These are phyloP conservation scores for Tachystola acroxantha DNA, from an alignment of 2,888 invertebrate genomes.

Conservation along the genomic window DNA sequence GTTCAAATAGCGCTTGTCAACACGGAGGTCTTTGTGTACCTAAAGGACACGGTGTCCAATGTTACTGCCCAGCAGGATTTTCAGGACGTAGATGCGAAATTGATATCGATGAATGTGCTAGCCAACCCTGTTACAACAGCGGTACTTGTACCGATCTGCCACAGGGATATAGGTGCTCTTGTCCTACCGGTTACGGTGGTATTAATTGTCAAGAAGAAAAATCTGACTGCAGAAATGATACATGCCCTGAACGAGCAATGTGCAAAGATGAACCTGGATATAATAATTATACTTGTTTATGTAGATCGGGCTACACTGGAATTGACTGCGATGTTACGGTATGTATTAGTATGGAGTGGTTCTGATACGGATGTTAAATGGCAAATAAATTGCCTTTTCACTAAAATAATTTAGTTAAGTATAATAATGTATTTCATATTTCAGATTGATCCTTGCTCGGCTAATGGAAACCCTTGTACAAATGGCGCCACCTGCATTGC, in stretches of 20 bases:
- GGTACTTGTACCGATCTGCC: slow-evolving; percentile 95
- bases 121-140: slow-evolving; percentile 95
- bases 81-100: slow-evolving; percentile 95
- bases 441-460: slow-evolving; percentile 92
- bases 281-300: slow-evolving; percentile 94
- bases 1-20: slow-evolving; percentile 92
- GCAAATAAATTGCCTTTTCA: background rate
- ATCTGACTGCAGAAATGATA: slow-evolving; percentile 91
- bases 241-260: slow-evolving; percentile 97
- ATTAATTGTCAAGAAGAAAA: slow-evolving; percentile 96
- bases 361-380: too few relatives aligned
- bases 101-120: slow-evolving; percentile 96
- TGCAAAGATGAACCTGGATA: slow-evolving; percentile 96
- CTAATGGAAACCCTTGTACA: slow-evolving; percentile 93
- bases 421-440: background rate
- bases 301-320: slow-evolving; percentile 96
- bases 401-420: too few relatives aligned
- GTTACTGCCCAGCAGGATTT: slow-evolving; percentile 96
- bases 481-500: slow-evolving; percentile 94
- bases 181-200: slow-evolving; percentile 92
- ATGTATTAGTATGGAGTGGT: slow-evolving; percentile 27
- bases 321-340: slow-evolving; percentile 93
- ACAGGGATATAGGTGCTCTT: slow-evolving; percentile 94
- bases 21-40: slow-evolving; percentile 95
- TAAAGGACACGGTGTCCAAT: slow-evolving; percentile 92